phyloP scores from a whole-genome alignment of 2,113 vertebrate genomes.

The Donacobius atricapilla region DNA sequence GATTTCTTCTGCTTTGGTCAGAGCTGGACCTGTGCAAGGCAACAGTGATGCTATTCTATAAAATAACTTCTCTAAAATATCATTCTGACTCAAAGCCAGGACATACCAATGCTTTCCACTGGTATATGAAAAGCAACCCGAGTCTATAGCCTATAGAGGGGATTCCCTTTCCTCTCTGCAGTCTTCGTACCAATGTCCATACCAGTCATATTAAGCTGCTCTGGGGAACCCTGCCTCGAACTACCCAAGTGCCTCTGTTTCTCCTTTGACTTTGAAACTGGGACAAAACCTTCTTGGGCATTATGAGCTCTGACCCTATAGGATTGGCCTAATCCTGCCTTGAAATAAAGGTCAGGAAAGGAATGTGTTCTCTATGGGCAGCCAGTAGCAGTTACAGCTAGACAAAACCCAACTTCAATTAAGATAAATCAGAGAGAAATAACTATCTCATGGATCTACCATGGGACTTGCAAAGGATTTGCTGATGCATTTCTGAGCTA shows the following conservation, averaged over 20 bases:
- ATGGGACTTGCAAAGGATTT: neutral
- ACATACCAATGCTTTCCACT: neutral
- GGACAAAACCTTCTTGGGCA: neutral
- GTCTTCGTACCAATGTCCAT: neutral
- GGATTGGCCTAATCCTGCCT: neutral
- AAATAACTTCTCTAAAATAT: neutral
- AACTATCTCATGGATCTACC: neutral
- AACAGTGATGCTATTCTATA: neutral
- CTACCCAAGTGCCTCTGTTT: neutral
- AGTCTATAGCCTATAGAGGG: neutral
- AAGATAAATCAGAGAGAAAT: neutral
- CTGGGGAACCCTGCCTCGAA: neutral
- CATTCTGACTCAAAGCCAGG: neutral
- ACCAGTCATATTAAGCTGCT: neutral
- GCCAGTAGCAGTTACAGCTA: neutral
- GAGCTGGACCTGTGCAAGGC: neutral
- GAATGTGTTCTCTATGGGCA: neutral
- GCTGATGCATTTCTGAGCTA: neutral
- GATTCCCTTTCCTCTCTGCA: neutral
- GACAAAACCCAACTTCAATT: neutral
- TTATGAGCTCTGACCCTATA: neutral
- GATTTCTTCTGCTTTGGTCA: neutral
- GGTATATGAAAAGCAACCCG: neutral
- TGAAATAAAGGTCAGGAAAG: neutral
- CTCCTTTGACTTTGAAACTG: neutral